Conservation (phyloP, 2,113 vertebrate species). For the Cyanocitta stelleri region DNA sequence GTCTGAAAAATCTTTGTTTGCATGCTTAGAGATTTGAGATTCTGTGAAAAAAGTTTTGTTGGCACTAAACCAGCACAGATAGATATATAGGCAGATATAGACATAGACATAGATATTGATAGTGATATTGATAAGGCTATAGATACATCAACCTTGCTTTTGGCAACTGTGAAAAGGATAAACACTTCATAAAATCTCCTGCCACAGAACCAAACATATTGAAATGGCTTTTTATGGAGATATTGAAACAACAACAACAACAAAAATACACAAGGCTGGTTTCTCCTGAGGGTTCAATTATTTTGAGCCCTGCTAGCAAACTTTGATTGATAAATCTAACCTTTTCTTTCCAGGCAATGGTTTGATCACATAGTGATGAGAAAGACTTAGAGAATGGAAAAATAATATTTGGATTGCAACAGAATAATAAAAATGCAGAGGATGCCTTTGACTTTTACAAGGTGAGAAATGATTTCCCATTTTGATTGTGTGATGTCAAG, state of each 20-base stretch:
- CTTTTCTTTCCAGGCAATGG: constrained; percentile 55
- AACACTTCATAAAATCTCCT: constrained; percentile 41
- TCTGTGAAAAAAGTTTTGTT: neutral
- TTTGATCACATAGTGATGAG: constrained; percentile 68
- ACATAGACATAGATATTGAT: neutral
- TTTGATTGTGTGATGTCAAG: constrained; percentile 45
- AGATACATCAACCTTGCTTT: neutral
- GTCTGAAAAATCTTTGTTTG: neutral
- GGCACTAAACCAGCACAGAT: neutral
- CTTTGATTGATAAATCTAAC: constrained; percentile 73
- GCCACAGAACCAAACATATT: constrained; percentile 53
- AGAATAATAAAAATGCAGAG: constrained; percentile 69
- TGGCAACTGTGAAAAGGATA: constrained; percentile 19
- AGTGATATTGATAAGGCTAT: neutral
- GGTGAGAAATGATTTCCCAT: constrained; percentile 59
- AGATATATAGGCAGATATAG: neutral
- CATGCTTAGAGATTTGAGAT: neutral
- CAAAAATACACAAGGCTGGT: constrained; percentile 26
- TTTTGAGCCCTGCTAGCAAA: constrained; percentile 62
- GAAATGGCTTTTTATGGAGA: constrained; percentile 69
- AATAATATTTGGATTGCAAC: constrained; percentile 70
- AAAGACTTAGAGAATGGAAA: constrained; percentile 65
- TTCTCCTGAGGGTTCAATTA: constrained; percentile 73
- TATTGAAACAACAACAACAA: constrained; percentile 44
- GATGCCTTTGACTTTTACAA: constrained; percentile 67